Evolutionary conservation across 1,140 invertebrate species (phyloP).

Genomic region (Periplaneta americana): DNA sequence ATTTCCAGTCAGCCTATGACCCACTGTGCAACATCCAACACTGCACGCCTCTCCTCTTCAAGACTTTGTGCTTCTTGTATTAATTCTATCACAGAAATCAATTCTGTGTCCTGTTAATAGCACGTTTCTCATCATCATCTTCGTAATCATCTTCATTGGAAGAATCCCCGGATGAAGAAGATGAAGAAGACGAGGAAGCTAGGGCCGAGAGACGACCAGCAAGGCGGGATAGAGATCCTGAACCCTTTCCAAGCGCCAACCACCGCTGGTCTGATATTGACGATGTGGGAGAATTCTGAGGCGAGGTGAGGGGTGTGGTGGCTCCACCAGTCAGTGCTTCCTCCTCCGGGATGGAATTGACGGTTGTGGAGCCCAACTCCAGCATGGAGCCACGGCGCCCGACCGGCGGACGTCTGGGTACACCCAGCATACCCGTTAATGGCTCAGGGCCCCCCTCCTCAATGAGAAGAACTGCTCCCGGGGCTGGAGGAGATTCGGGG

Average conservation of each 20-base stretch:
- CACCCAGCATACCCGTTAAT: not conserved
- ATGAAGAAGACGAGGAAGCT: conserved; percentile 38
- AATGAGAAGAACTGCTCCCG: conserved; percentile 13
- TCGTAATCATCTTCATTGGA: conserved; percentile 35
- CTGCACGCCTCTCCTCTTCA: not conserved
- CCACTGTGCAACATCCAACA: not conserved
- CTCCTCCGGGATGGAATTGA: conserved; percentile 34
- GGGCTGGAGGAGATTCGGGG: not conserved
- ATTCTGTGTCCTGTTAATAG: conserved; percentile 27
- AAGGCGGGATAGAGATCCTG: not conserved
- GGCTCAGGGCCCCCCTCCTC: conserved; percentile 10
- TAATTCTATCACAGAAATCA: not conserved
- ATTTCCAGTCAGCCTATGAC: not conserved
- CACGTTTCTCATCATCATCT: conserved; percentile 33
- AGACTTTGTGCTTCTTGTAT: not conserved
- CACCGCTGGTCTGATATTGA: conserved; percentile 27
- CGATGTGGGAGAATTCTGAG: conserved; percentile 31
- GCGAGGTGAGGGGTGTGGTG: conserved; percentile 18
- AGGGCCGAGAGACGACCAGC: conserved; percentile 33
- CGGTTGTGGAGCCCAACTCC: conserved; percentile 32
- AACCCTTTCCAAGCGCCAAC: not conserved
- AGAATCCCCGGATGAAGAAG: conserved; percentile 31
- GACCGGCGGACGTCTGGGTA: conserved; percentile 10
- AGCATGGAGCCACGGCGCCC: conserved; percentile 41
- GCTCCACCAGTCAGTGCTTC: conserved; percentile 31